A percentile compares a stretch with the other conserved stretches of the same genome.
These are phyloP conservation scores for Helogale parvula DNA, from an alignment of 2,113 vertebrate genomes.

Conservation along the genomic window DNA sequence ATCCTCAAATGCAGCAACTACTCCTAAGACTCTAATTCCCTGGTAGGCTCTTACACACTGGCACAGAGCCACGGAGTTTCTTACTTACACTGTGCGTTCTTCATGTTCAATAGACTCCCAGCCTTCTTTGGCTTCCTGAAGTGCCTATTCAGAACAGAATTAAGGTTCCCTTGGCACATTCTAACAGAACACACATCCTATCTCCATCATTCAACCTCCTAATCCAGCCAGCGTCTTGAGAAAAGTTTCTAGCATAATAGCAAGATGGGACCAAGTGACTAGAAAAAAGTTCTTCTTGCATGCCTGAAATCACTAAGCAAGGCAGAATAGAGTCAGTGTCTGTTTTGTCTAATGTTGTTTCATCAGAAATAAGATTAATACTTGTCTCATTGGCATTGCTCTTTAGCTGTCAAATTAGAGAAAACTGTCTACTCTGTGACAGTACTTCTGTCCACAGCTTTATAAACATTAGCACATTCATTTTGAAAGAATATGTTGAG, in stretches of 20 bases:
- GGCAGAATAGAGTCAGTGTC: neutral
- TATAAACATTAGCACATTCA: neutral
- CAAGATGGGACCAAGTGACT: neutral
- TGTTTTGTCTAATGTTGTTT: neutral
- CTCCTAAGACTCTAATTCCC: neutral
- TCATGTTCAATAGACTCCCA: neutral
- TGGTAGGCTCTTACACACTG: neutral
- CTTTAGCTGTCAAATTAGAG: neutral
- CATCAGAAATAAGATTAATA: constrained; percentile 11
- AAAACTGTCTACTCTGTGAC: neutral
- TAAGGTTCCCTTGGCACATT: neutral
- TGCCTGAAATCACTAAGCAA: neutral
- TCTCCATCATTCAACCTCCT: neutral
- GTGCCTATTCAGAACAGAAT: neutral
- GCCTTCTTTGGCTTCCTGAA: neutral
- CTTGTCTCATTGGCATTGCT: neutral
- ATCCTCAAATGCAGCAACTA: neutral
- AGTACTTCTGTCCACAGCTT: neutral
- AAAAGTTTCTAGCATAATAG: neutral
- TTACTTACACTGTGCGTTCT: neutral
- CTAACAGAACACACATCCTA: neutral
- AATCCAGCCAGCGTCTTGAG: neutral
- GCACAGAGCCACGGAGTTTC: neutral
- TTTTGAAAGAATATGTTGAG: neutral
- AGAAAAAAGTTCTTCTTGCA: neutral